Percentiles rank a stretch among this genome's conserved stretches.
Conservation (phyloP, 1,140 invertebrate genomes). For the Cataglyphis hispanica region DNA sequence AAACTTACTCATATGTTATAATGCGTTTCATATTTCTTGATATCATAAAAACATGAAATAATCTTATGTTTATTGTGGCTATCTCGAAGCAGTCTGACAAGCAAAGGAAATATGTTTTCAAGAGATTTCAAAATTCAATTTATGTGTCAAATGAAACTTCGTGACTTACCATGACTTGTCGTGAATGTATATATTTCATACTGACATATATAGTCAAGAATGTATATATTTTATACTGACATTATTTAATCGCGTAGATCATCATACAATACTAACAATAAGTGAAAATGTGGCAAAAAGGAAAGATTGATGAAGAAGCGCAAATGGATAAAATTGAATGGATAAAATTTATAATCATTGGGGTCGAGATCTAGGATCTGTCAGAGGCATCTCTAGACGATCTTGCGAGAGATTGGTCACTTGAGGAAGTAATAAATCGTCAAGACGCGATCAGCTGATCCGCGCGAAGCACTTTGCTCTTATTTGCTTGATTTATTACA, state of each 20-base stretch:
- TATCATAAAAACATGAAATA: background rate
- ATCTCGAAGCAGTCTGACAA: background rate
- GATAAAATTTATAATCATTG: slow-evolving; percentile 78
- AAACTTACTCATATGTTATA: background rate
- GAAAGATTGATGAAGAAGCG: background rate
- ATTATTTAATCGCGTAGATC: background rate
- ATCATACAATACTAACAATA: background rate
- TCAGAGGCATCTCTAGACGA: slow-evolving; percentile 62
- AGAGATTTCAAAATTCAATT: slow-evolving; percentile 17
- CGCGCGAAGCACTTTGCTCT: slow-evolving; percentile 45
- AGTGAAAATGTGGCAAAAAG: background rate
- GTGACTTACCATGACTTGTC: background rate
- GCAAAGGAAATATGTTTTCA: background rate
- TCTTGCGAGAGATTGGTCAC: slow-evolving; percentile 62
- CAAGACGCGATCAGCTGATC: slow-evolving; percentile 44
- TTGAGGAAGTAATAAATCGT: slow-evolving; percentile 66
- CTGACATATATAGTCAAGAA: background rate
- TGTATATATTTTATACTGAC: slow-evolving; percentile 17
- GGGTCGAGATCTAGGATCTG: slow-evolving; percentile 64
- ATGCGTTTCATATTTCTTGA: background rate
- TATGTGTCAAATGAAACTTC: slow-evolving; percentile 9
- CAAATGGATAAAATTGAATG: slow-evolving; percentile 49
- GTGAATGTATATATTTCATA: background rate
- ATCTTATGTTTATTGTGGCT: background rate
- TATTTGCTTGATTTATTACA: slow-evolving; percentile 75